These are phyloP conservation scores for Pelobates fuscus DNA, from an alignment of 2,113 vertebrate species.

Conservation along the genomic window DNA sequence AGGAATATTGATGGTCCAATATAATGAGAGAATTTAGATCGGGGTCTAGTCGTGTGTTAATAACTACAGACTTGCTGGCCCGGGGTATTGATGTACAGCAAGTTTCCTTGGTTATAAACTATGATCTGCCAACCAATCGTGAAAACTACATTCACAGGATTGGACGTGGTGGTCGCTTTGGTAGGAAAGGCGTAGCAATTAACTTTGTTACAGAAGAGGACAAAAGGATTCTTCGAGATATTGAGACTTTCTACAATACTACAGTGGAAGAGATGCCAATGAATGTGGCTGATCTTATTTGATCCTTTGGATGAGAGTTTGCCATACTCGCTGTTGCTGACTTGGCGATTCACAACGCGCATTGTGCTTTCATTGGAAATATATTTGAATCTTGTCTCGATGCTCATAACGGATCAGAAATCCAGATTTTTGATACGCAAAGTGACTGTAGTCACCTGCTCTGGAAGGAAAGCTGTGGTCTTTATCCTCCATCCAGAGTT, in stretches of 20 bases:
- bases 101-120: constrained; percentile 97
- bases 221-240: constrained; percentile 97
- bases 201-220: constrained; percentile 98
- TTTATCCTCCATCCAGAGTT: constrained; percentile 77
- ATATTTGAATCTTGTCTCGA: constrained; percentile 84
- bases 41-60: constrained; percentile 92
- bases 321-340: constrained; percentile 89
- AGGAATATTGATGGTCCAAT: too few relatives aligned
- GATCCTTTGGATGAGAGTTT: constrained; percentile 75
- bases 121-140: constrained; percentile 97
- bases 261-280: constrained; percentile 98
- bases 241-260: constrained; percentile 99
- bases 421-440: constrained; percentile 84
- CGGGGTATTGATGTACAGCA: constrained; percentile 98
- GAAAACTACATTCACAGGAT: constrained; percentile 98
- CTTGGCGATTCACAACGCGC: constrained; percentile 83
- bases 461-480: constrained; percentile 80
- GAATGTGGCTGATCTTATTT: constrained; percentile 99
- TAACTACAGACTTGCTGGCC: constrained; percentile 97
- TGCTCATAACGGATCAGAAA: constrained; percentile 91
- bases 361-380: constrained; percentile 89
- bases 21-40: constrained; percentile 98
- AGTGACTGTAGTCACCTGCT: constrained; percentile 78
- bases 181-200: constrained; percentile 98
- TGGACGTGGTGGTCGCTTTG: constrained; percentile 95